These are phyloP conservation scores for Lithosia quadra DNA, from an alignment of 2,888 invertebrate species.

Conservation along the genomic window DNA sequence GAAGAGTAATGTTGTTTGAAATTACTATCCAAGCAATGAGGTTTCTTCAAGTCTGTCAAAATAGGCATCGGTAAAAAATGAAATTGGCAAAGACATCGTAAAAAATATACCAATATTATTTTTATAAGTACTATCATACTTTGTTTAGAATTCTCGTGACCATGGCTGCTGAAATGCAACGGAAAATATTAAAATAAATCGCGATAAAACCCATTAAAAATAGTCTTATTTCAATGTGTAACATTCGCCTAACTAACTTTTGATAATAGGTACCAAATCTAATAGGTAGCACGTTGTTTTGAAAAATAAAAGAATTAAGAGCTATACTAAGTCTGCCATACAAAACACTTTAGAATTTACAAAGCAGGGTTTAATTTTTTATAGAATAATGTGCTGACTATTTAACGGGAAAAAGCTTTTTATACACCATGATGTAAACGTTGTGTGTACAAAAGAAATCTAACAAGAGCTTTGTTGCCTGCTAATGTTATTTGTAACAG, in stretches of 20 bases:
- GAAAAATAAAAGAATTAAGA: no score
- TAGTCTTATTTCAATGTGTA: no score
- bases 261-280: no score
- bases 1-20: background rate
- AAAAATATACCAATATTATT: background rate
- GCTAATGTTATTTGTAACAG: conserved; percentile 26
- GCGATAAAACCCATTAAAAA: no score
- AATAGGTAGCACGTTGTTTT: no score
- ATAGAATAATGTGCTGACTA: background rate
- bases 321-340: no score
- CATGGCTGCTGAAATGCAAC: no score
- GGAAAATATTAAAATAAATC: no score
- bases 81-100: background rate
- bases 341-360: no score
- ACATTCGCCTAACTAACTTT: no score
- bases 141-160: no score
- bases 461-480: conserved; percentile 5
- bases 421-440: background rate
- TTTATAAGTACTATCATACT: background rate
- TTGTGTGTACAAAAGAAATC: background rate
- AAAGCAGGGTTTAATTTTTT: background rate
- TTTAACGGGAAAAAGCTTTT: background rate
- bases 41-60: background rate
- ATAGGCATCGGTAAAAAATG: background rate
- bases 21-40: background rate